phyloP scores from a whole-genome alignment of 2,797 vertebrate genomes.

The Coendou prehensilis region DNA sequence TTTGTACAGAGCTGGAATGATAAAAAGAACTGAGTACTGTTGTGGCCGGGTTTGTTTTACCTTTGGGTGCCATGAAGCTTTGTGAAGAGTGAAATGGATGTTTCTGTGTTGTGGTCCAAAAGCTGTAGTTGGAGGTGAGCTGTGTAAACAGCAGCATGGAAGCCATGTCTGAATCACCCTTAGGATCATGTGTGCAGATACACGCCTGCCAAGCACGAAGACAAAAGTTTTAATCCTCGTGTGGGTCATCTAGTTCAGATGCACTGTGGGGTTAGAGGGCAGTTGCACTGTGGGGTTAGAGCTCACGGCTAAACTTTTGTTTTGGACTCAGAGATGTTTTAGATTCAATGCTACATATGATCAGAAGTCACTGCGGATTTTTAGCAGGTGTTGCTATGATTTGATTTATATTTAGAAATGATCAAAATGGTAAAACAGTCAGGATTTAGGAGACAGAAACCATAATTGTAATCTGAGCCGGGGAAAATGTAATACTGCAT shows the following conservation, averaged over 20 bases:
- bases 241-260: neutral
- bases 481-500: neutral
- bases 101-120: neutral
- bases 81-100: neutral
- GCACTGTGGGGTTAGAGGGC: neutral
- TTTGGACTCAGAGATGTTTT: conserved; percentile 38
- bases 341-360: neutral
- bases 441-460: neutral
- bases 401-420: conserved; percentile 55
- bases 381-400: neutral
- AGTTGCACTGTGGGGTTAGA: neutral
- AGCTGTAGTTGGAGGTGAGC: neutral
- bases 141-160: neutral
- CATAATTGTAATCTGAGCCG: neutral
- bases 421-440: neutral
- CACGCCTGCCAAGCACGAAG: neutral
- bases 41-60: neutral
- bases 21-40: neutral
- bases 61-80: neutral
- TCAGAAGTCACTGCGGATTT: conserved; percentile 13
- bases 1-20: neutral
- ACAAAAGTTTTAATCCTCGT: neutral
- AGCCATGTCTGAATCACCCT: neutral
- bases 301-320: neutral
- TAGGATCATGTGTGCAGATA: neutral